These are phyloP conservation scores for Microplitis demolitor DNA, from an alignment of 1,140 invertebrate species.

Conservation along the genomic window DNA sequence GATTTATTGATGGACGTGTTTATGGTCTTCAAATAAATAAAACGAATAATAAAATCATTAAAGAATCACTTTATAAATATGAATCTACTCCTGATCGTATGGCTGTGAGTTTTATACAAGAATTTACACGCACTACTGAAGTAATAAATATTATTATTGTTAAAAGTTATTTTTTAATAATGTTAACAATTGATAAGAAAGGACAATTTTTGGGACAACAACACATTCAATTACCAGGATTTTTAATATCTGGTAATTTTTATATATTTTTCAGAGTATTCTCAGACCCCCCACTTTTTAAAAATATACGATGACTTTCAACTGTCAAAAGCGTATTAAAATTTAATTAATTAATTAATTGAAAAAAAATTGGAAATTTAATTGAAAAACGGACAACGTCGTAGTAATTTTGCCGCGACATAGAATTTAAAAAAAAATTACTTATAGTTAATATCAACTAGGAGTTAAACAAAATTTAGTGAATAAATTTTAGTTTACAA, in stretches of 20 bases:
- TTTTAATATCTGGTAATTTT: slow-evolving; percentile 21
- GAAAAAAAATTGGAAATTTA: not conserved
- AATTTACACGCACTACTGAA: slow-evolving; percentile 27
- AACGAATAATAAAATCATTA: slow-evolving; percentile 24
- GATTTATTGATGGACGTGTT: slow-evolving; percentile 48
- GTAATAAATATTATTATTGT: not conserved
- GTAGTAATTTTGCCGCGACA: no score
- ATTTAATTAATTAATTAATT: not conserved
- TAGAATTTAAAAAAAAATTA: no score
- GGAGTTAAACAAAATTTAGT: no score
- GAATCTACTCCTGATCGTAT: slow-evolving; percentile 40
- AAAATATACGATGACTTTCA: no score
- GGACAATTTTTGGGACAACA: slow-evolving; percentile 5
- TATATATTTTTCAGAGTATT: not conserved
- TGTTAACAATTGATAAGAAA: slow-evolving; percentile 11
- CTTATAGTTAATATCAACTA: no score
- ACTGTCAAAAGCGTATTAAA: no score
- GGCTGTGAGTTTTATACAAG: slow-evolving; percentile 36
- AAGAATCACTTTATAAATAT: slow-evolving; percentile 31
- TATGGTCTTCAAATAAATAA: slow-evolving; percentile 34
- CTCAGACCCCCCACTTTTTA: no score
- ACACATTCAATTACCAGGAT: slow-evolving; percentile 13
- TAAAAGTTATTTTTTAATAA: slow-evolving; percentile 19
- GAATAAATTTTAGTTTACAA: no score
- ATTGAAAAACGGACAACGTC: not conserved